Evolutionary conservation across 1,140 invertebrate species (phyloP).

Genomic region (Drosophila watanabei): DNA sequence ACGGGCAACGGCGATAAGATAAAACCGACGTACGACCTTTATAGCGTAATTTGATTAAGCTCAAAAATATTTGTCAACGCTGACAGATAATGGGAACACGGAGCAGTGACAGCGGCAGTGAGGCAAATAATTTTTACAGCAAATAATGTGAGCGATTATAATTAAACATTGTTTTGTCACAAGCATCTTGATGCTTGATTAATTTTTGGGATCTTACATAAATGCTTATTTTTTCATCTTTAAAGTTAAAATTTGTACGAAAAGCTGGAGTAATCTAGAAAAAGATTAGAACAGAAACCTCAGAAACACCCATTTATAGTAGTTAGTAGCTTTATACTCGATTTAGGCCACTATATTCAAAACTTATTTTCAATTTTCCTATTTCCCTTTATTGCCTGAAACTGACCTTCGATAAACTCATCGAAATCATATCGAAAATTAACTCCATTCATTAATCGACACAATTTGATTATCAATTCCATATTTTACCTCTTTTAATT

Average conservation of each 20-base stretch:
- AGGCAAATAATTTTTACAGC: conserved; percentile 45
- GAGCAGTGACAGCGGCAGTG: conserved; percentile 18
- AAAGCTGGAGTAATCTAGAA: not conserved
- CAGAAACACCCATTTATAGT: conserved; percentile 1
- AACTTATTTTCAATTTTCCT: not conserved
- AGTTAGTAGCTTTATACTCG: not conserved
- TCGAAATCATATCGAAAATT: conserved; percentile 17
- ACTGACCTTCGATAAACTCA: conserved; percentile 33
- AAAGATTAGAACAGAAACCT: not conserved
- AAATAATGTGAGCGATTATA: conserved; percentile 49
- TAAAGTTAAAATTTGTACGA: not conserved
- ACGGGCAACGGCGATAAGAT: conserved; percentile 62
- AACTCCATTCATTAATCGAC: conserved; percentile 7
- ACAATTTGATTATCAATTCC: conserved; percentile 5
- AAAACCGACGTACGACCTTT: conserved; percentile 75
- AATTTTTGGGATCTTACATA: not conserved
- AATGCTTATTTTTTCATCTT: too few species aligned
- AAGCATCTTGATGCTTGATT: conserved; percentile 13
- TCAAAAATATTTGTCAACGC: conserved; percentile 73
- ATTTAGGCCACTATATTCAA: not conserved
- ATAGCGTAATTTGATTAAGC: conserved; percentile 84
- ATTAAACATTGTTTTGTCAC: conserved; percentile 45
- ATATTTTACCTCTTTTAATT: conserved; percentile 6
- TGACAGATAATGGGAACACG: conserved; percentile 41
- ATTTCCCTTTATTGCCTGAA: not conserved